Conservation (phyloP, 2,888 invertebrate species). For the Ochlodes sylvanus region DNA sequence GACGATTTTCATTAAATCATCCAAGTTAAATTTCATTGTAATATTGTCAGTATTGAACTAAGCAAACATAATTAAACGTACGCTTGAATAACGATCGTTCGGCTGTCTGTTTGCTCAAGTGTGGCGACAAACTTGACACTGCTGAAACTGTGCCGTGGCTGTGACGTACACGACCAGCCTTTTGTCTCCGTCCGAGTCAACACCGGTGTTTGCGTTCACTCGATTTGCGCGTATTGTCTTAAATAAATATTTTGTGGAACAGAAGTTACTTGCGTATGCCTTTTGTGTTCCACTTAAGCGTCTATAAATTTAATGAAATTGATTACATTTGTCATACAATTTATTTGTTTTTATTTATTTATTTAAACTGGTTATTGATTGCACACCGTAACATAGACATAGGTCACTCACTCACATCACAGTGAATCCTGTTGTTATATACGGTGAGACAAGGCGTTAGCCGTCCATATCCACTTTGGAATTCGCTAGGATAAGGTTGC, state of each 20-base stretch:
- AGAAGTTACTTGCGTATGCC: background rate
- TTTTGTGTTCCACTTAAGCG: background rate
- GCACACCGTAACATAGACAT: too few relatives aligned
- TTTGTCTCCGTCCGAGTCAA: background rate
- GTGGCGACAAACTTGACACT: background rate
- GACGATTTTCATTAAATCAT: too few relatives aligned
- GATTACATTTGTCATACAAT: background rate
- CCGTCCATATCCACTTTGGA: too few relatives aligned
- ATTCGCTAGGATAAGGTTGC: too few relatives aligned
- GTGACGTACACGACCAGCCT: background rate
- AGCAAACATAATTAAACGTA: background rate
- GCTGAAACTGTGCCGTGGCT: background rate
- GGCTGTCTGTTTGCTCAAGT: slow-evolving; percentile 2
- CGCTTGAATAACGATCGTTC: background rate
- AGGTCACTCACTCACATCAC: too few relatives aligned
- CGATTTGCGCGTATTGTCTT: slow-evolving; percentile 5
- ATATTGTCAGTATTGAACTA: background rate
- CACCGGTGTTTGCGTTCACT: background rate
- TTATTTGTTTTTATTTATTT: too few relatives aligned
- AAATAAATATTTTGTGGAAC: slow-evolving; percentile 5
- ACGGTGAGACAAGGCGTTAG: too few relatives aligned
- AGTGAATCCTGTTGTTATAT: too few relatives aligned
- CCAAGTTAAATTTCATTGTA: too few relatives aligned
- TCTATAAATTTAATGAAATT: background rate
- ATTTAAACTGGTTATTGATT: too few relatives aligned